Conservation (phyloP, 2,113 vertebrate genomes). For the Pachyramphus minor region DNA sequence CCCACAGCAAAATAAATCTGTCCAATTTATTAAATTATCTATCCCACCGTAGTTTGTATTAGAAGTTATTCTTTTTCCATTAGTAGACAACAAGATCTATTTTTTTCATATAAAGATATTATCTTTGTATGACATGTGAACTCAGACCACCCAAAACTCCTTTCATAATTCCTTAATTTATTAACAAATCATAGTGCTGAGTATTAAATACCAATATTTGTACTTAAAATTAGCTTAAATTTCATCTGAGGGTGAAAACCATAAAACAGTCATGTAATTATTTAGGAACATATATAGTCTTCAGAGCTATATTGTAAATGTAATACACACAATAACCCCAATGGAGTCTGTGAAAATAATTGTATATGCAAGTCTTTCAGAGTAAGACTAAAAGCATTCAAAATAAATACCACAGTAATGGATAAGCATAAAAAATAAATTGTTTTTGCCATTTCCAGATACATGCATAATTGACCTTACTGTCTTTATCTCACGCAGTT, state of each 20-base stretch:
- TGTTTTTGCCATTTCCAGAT: not conserved
- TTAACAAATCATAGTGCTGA: not conserved
- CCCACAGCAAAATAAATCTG: not conserved
- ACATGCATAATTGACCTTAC: not conserved
- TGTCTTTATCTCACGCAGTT: not conserved
- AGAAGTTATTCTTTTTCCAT: not conserved
- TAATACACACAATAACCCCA: not conserved
- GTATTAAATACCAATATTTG: not conserved
- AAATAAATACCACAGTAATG: not conserved
- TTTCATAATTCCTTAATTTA: not conserved
- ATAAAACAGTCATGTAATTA: not conserved
- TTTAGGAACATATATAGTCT: not conserved
- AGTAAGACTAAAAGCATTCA: not conserved
- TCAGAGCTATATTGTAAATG: not conserved
- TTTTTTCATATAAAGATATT: not conserved
- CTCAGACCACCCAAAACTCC: not conserved
- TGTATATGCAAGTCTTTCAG: not conserved
- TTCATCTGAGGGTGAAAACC: not conserved
- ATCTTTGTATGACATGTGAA: not conserved
- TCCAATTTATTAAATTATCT: not conserved
- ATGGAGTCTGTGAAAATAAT: not conserved
- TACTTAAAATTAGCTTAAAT: not conserved
- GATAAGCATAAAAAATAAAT: not conserved
- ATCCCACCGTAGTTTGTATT: not conserved
- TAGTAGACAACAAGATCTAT: not conserved